Evolutionary conservation across 1,140 invertebrate genomes (phyloP), one percentile per base, ranked within the genome.

Genomic region (Steinernema feltiae): DNA sequence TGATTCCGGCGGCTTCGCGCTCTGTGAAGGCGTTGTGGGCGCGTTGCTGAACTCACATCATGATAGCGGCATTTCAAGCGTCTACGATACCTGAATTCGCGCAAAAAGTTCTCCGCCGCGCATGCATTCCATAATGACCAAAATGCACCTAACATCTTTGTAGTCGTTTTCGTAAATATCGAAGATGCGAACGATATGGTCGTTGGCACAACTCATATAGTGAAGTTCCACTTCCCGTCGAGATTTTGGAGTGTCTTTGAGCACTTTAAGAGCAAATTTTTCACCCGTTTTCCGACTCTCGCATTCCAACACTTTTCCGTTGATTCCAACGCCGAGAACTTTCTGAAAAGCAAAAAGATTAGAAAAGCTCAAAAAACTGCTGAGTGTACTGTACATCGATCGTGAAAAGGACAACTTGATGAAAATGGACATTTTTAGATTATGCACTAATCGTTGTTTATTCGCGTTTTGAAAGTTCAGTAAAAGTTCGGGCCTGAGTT

Each of bases 121-220:
- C 95, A 98, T 98, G 85, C 93, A 96, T 90, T 98, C 96, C 96
- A 99, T 98, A 7, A 99, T 91, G 46, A 99, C 93, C 7, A 98
- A 89, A 1, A 99, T 89, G 88, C 95, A 98, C 84, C 92, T 92
- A 77, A 92, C 91, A 1, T 92, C 93, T 79, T 91, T 91, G 85
- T 96, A 95, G 12, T 91, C 91, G 87, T 98, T 98, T 88, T 98
- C 94, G 88, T 95, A 99, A 24, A 98, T 94, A 89, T 98, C 95
- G 81, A 93, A 92, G 63, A 95, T 92, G 80, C 90, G 91, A 0
- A 99, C 96, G 85, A 98, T 96, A 87, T 98, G 92, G 81, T 90
- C 90, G 86, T 94, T 96, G 30, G 91, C 91, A 79, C 92, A 93
- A 0, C 93, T 94, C 84, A 92, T 90, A 92, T 93, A 96, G 87